Evolutionary conservation across 2,113 vertebrate genomes (phyloP).

Genomic region (Scartelaos histophorus): DNA sequence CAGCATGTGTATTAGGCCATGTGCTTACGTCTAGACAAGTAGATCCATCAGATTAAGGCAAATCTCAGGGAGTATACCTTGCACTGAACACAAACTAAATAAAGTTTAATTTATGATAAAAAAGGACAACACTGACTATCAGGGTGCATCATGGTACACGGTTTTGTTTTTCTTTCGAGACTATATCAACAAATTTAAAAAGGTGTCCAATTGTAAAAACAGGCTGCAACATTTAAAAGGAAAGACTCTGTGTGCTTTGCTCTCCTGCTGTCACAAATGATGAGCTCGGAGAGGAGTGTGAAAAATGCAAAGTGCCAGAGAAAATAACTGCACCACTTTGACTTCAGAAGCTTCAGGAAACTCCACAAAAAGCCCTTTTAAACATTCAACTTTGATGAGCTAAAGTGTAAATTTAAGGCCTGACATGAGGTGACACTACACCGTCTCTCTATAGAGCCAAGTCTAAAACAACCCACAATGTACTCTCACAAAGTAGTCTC

Average conservation of each 20-base stretch:
- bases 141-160: neutral
- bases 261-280: neutral
- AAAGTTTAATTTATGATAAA: neutral
- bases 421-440: conserved; percentile 6
- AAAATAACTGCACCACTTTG: neutral
- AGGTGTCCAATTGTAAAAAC: neutral
- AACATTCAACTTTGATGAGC: conserved; percentile 21
- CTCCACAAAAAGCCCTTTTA: neutral
- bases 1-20: neutral
- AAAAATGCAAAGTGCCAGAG: conserved; percentile 1
- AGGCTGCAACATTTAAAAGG: neutral
- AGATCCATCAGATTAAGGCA: conserved; percentile 46
- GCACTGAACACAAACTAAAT: conserved; percentile 27
- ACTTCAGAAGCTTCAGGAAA: neutral
- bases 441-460: conserved; percentile 31
- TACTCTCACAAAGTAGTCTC: conserved; percentile 58
- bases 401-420: conserved; percentile 13
- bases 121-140: neutral
- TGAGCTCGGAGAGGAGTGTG: neutral
- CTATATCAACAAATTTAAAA: neutral
- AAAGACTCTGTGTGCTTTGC: neutral
- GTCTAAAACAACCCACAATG: conserved; percentile 42
- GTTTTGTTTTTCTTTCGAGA: neutral
- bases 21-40: conserved; percentile 51
- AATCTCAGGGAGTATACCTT: conserved; percentile 31